phyloP scores from a whole-genome alignment of 2,888 invertebrate species.

The Cecidostiba fungosa region DNA sequence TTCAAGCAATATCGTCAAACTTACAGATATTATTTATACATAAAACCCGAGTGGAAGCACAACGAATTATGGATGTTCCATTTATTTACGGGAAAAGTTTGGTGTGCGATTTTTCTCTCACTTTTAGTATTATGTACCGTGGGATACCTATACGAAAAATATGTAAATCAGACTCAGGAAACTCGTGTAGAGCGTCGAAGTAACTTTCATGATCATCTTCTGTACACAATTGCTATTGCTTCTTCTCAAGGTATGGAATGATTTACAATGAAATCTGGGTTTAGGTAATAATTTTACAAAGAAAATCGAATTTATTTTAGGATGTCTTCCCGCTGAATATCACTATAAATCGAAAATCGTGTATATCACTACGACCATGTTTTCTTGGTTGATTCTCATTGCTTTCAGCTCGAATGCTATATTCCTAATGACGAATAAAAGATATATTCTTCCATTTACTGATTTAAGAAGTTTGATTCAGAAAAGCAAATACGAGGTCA shows the following conservation, averaged over 20 bases:
- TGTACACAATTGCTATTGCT: constrained; percentile 60
- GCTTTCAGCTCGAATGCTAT: constrained; percentile 64
- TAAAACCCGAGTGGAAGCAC: constrained; percentile 62
- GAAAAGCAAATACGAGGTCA: constrained; percentile 57
- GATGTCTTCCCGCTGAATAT: constrained; percentile 45
- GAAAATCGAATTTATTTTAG: constrained; percentile 47
- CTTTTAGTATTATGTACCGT: constrained; percentile 48
- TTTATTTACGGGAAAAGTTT: constrained; percentile 48
- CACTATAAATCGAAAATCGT: constrained; percentile 57
- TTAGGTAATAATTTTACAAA: background rate
- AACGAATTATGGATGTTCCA: constrained; percentile 61
- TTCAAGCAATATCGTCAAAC: background rate
- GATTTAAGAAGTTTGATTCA: constrained; percentile 57
- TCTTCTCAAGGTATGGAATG: constrained; percentile 53
- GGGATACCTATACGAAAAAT: constrained; percentile 56
- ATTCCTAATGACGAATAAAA: constrained; percentile 62
- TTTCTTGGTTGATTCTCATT: constrained; percentile 61
- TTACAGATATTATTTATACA: constrained; percentile 64
- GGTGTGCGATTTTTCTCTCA: constrained; percentile 44
- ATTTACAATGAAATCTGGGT: background rate
- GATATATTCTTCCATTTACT: constrained; percentile 56
- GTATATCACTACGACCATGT: constrained; percentile 59
- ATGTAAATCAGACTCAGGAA: background rate
- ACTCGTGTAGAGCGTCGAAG: background rate
- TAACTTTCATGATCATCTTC: constrained; percentile 60